phyloP scores from a whole-genome alignment of 2,113 vertebrate genomes.

The Boulengerochromis microlepis region DNA sequence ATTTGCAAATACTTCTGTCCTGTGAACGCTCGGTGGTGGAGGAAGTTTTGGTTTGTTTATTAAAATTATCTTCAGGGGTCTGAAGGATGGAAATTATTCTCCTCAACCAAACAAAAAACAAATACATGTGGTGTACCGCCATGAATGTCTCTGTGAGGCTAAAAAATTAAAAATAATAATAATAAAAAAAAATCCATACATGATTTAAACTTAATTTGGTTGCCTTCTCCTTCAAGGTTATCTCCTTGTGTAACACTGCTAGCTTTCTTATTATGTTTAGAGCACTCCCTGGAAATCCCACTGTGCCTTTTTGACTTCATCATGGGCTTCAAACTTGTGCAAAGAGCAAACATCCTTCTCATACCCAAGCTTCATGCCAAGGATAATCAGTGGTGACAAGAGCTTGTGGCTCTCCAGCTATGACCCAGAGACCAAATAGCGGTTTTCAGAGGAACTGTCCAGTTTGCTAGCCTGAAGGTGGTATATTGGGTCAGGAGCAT shows the following conservation, averaged over 20 bases:
- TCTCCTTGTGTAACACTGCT: not conserved
- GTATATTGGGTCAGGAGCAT: not conserved
- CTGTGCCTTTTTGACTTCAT: not conserved
- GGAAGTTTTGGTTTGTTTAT: not conserved
- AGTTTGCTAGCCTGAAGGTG: not conserved
- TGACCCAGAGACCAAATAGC: not conserved
- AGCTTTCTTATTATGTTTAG: not conserved
- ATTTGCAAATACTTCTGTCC: not conserved
- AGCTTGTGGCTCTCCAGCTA: not conserved
- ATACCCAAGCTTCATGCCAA: not conserved
- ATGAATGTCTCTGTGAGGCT: too few relatives aligned
- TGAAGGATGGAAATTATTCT: not conserved
- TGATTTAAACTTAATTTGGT: not conserved
- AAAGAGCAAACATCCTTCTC: not conserved
- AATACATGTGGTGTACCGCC: too few relatives aligned
- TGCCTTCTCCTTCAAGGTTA: not conserved
- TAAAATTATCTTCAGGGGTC: not conserved
- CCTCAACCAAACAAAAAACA: not conserved
- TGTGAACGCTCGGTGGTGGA: not conserved
- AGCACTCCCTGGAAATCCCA: not conserved
- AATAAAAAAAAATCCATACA: not conserved
- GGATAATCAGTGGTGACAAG: not conserved
- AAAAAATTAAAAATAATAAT: too few relatives aligned
- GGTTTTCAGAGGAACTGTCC: not conserved
- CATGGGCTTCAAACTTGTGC: not conserved